These are phyloP conservation scores for Eurytoma adleriae DNA, from an alignment of 2,888 invertebrate species.

Conservation along the genomic window DNA sequence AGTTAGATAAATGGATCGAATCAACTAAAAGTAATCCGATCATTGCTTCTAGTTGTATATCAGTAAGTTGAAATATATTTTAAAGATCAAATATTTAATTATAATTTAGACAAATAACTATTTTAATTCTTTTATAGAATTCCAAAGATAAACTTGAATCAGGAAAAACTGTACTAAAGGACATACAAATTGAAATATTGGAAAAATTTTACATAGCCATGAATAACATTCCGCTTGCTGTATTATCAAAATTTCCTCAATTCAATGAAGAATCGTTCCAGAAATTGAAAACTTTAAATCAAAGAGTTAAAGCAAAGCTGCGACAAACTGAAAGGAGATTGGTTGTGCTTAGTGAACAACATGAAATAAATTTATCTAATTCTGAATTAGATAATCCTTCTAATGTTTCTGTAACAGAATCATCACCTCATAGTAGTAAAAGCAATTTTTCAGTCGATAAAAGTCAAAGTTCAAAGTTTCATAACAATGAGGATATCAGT, in stretches of 20 bases:
- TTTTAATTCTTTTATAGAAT: conserved; percentile 58
- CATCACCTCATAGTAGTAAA: no score
- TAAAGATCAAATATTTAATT: background rate
- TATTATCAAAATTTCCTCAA: conserved; percentile 80
- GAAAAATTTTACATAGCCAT: conserved; percentile 82
- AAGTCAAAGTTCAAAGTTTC: background rate
- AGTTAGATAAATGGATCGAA: conserved; percentile 44
- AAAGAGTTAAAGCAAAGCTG: conserved; percentile 79
- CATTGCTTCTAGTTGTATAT: conserved; percentile 22
- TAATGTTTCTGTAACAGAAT: background rate
- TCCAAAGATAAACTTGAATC: conserved; percentile 63
- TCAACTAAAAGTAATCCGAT: conserved; percentile 61
- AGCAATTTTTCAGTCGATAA: no score
- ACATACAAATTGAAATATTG: conserved; percentile 80
- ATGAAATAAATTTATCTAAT: conserved; percentile 24
- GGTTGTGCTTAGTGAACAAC: background rate
- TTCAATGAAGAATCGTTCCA: conserved; percentile 79
- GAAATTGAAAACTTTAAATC: conserved; percentile 79
- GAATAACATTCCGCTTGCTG: conserved; percentile 81
- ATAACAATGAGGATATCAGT: background rate
- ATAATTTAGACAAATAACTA: background rate
- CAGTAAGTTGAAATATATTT: conserved; percentile 18
- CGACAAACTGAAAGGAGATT: conserved; percentile 72
- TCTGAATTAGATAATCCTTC: background rate
- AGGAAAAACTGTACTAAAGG: conserved; percentile 72